Evolutionary conservation across 2,888 invertebrate genomes (phyloP).

Genomic region (Limnephilus auricula): DNA sequence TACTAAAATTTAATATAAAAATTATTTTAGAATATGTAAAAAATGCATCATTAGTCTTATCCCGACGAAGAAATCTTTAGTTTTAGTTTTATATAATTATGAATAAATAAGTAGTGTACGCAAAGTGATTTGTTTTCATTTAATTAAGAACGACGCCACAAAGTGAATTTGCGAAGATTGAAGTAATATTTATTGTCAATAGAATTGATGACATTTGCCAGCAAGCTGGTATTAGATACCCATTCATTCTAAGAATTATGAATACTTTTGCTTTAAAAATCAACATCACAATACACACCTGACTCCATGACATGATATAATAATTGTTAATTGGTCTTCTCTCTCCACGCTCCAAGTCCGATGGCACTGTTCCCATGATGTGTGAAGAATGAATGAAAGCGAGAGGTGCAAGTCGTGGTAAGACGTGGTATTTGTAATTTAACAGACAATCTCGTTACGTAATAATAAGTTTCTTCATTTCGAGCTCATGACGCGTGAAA

Average conservation of each 20-base stretch:
- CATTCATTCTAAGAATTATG: not conserved
- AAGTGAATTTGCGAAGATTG: no score
- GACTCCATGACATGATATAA: conserved; percentile 2
- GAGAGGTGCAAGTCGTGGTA: not conserved
- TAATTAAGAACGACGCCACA: no score
- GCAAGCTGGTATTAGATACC: not conserved
- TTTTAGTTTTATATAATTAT: no score
- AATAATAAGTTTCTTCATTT: conserved; percentile 45
- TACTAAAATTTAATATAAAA: no score
- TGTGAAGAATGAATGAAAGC: conserved; percentile 31
- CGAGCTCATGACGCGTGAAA: conserved; percentile 42
- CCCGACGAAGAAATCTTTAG: no score
- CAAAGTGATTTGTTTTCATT: no score
- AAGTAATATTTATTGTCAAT: no score
- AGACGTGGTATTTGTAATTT: conserved; percentile 6
- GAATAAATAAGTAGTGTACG: no score
- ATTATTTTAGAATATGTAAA: no score
- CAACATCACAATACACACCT: not conserved
- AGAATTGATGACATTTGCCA: no score
- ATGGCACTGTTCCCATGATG: conserved; percentile 35
- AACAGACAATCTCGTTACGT: conserved; percentile 28
- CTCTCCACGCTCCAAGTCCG: conserved; percentile 7
- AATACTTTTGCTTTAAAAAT: not conserved
- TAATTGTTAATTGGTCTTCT: not conserved
- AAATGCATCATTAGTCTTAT: no score